These are phyloP conservation scores for Lates calcarifer DNA, from an alignment of 2,113 vertebrate species.

Conservation along the genomic window DNA sequence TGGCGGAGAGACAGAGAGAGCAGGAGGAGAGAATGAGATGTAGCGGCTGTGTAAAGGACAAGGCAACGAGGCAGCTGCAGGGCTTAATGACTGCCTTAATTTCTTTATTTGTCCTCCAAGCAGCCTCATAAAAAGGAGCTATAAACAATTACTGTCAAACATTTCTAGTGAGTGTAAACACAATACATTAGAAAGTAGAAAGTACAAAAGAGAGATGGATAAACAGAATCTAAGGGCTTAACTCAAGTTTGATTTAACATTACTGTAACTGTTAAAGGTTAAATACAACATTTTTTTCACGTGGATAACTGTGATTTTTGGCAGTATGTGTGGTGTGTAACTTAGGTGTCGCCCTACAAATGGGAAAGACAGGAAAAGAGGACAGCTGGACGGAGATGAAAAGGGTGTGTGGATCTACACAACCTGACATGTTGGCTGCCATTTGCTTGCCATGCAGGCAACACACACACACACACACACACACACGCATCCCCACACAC, in stretches of 20 bases:
- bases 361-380: slow-evolving; percentile 54
- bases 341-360: slow-evolving; percentile 38
- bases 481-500: slow-evolving; percentile 29
- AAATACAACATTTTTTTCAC: not conserved
- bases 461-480: slow-evolving; percentile 25
- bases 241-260: not conserved
- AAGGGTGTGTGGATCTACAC: slow-evolving; percentile 46
- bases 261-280: not conserved
- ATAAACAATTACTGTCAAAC: slow-evolving; percentile 36
- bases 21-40: not conserved
- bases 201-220: not conserved
- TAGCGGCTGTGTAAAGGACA: slow-evolving; percentile 37
- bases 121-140: slow-evolving; percentile 34
- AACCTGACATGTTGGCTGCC: slow-evolving; percentile 54
- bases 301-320: not conserved
- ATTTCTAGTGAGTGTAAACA: not conserved
- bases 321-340: slow-evolving; percentile 11
- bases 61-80: not conserved
- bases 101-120: slow-evolving; percentile 40
- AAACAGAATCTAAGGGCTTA: not conserved
- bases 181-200: not conserved
- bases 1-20: slow-evolving; percentile 5
- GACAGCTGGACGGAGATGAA: slow-evolving; percentile 75
- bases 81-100: slow-evolving; percentile 30
- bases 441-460: slow-evolving; percentile 69